Conservation (phyloP, 2,888 invertebrate species). For the Amiota minor region DNA sequence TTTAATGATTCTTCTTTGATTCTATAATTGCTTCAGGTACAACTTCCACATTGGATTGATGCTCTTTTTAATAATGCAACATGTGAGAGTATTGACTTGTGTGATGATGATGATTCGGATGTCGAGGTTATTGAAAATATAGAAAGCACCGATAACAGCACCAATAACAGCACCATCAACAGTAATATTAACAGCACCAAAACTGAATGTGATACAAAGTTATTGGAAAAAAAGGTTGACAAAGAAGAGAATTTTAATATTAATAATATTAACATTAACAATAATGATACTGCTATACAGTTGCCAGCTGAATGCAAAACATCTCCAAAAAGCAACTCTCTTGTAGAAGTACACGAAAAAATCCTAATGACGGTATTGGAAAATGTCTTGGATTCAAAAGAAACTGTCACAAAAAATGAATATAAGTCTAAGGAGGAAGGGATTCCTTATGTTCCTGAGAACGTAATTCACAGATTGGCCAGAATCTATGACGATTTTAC, state of each 20-base stretch:
- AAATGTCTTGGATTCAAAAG: background rate
- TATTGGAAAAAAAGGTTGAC: too few species aligned
- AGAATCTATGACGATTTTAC: too few species aligned
- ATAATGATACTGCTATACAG: background rate
- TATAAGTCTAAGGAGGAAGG: too few species aligned
- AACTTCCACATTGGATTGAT: background rate
- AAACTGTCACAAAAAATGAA: background rate
- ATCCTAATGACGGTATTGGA: background rate
- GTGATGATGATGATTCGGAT: background rate
- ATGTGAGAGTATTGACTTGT: background rate
- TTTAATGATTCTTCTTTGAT: background rate
- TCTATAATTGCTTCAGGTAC: background rate
- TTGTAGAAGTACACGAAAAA: background rate
- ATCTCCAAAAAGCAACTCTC: background rate
- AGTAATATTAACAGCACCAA: background rate
- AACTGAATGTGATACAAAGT: background rate
- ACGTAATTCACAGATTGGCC: too few species aligned
- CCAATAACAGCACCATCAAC: too few species aligned
- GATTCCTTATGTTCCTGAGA: too few species aligned
- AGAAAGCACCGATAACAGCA: background rate
- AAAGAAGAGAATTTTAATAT: too few species aligned
- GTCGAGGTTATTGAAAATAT: background rate
- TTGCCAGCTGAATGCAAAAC: background rate
- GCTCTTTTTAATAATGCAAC: background rate
- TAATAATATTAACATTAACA: too few species aligned